A percentile compares a stretch with the other conserved stretches of the same genome.
phyloP scores from a whole-genome alignment of 2,888 invertebrate species.

The Acronicta aceris region DNA sequence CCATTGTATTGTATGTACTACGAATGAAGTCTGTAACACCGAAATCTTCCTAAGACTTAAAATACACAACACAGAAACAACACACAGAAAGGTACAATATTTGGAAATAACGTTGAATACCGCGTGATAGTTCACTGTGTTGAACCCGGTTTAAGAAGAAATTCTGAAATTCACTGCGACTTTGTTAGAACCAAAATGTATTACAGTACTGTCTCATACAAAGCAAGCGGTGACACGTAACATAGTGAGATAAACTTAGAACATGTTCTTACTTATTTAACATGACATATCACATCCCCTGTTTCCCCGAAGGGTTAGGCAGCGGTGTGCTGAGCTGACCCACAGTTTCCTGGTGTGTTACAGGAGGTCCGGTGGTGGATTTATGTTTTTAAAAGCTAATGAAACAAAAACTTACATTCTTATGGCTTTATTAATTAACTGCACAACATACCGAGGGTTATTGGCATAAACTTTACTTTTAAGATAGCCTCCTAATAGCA shows the following conservation, averaged over 20 bases:
- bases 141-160: slow-evolving; percentile 17
- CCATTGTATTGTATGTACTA: not conserved
- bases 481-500: no score
- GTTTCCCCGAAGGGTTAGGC: not conserved
- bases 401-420: no score
- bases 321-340: not conserved
- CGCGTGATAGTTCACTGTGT: slow-evolving; percentile 18
- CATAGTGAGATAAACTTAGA: not conserved
- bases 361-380: no score
- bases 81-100: slow-evolving; percentile 37
- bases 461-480: no score
- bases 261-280: slow-evolving; percentile 1
- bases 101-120: slow-evolving; percentile 23
- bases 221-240: not conserved
- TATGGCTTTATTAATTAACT: no score
- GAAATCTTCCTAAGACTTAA: not conserved
- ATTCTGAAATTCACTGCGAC: slow-evolving; percentile 4
- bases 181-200: slow-evolving; percentile 1
- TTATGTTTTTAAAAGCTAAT: no score
- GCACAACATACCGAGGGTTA: no score
- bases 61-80: no score
- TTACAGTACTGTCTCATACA: not conserved
- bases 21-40: not conserved
- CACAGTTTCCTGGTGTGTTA: no score
- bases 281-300: not conserved